These are phyloP conservation scores for Lycaon pictus DNA, from an alignment of 2,113 vertebrate species.

Conservation along the genomic window DNA sequence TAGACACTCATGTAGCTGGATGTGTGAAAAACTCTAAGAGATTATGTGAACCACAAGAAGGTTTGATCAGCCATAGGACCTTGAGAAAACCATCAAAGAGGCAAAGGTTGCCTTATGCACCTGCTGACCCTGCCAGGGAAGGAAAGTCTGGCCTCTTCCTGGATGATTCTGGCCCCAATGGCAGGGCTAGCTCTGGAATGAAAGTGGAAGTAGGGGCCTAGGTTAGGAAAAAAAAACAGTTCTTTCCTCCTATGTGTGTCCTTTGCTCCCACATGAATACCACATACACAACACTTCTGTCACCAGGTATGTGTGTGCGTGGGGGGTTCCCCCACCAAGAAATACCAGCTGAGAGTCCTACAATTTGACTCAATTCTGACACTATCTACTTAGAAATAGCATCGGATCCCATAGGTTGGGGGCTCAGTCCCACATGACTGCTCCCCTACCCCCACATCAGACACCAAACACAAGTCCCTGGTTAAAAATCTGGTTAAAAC, in stretches of 20 bases:
- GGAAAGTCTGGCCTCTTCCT: neutral
- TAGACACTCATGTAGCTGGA: neutral
- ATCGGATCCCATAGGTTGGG: neutral
- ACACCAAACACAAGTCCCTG: fast-evolving
- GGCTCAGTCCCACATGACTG: neutral
- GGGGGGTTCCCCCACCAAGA: neutral
- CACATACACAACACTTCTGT: neutral
- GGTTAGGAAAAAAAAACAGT: too few species aligned
- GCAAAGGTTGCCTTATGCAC: neutral
- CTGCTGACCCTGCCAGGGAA: neutral
- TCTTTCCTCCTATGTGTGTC: neutral
- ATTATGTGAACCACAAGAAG: neutral
- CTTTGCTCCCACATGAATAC: neutral
- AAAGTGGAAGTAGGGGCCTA: neutral
- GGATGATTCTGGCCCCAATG: neutral
- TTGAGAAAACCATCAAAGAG: too few species aligned
- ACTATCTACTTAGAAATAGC: neutral
- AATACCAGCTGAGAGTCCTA: neutral
- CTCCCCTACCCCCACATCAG: neutral
- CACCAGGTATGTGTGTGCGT: neutral
- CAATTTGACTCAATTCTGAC: neutral
- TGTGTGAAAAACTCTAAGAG: neutral
- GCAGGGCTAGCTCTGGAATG: neutral
- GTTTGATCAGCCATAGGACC: neutral
- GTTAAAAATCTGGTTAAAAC: too few species aligned